phyloP scores from a whole-genome alignment of 2,888 invertebrate species.

The Automeris io region DNA sequence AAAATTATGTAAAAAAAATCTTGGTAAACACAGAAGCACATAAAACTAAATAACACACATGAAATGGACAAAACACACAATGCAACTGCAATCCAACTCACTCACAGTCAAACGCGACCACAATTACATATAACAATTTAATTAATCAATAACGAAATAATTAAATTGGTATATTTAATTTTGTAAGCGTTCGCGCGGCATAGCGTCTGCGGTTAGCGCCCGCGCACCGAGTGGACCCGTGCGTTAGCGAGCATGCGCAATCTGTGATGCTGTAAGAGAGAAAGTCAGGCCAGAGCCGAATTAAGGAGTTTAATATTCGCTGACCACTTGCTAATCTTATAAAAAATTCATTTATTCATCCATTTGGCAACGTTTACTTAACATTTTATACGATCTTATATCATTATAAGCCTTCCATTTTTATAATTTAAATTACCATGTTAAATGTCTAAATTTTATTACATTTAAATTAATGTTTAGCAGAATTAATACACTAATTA shows the following conservation, averaged over 20 bases:
- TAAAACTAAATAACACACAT: too few relatives aligned
- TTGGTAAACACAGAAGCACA: too few relatives aligned
- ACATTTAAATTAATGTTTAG: too few relatives aligned
- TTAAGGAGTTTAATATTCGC: not conserved
- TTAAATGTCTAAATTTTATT: too few relatives aligned
- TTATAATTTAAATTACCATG: too few relatives aligned
- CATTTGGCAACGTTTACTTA: too few relatives aligned
- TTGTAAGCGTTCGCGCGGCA: not conserved
- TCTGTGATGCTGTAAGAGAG: slow-evolving; percentile 66
- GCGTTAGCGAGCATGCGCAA: slow-evolving; percentile 49
- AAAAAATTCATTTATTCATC: too few relatives aligned
- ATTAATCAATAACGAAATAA: not conserved
- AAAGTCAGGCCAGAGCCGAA: slow-evolving; percentile 58
- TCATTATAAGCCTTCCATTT: too few relatives aligned
- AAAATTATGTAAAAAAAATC: too few relatives aligned
- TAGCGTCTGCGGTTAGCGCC: slow-evolving; percentile 29
- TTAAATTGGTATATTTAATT: not conserved
- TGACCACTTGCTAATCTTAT: too few relatives aligned
- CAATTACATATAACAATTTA: slow-evolving; percentile 26
- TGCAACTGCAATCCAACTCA: slow-evolving; percentile 2
- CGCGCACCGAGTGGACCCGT: slow-evolving; percentile 39
- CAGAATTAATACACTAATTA: too few relatives aligned
- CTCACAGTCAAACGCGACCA: slow-evolving; percentile 25
- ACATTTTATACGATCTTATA: too few relatives aligned
- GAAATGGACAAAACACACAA: not conserved